Base-by-base conservation (phyloP, 2,888 invertebrate genomes). In the Scaeva pyrastri region DNA sequence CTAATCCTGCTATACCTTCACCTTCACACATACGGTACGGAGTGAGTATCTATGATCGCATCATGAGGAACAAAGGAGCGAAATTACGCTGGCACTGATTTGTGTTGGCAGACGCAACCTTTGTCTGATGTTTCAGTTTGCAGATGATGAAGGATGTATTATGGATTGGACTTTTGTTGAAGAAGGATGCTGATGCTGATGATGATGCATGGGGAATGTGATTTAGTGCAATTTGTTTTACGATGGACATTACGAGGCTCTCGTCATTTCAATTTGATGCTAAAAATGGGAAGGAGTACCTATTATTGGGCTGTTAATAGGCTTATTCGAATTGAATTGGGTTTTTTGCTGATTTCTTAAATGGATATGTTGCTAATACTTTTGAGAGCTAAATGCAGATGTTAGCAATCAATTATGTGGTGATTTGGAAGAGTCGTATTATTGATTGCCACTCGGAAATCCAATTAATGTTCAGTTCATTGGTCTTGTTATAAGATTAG, bases 261-360 rank as follows among this genome's bases (percentile, higher is more conserved):
- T 85, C 81, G 76, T 85, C 72, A 81, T 77, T 85, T 85, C 81
- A 85, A 85, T 85, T 85, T 52, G 73, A 55, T 56, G 21, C 72
- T 74, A 31, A 31, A 64, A 62, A 52, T 58, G 12, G 16, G 52
- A 21, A 26, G 50, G 50, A 60, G 52, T 19, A 50, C 12, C 31
- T 68, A 41, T 74, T 73, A 71, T 71, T 66, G 50, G 66, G 79
- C 72, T 70, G 75, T 84, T 79, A 66, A 19, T 48, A 5, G 36
- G 45, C 50, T 79, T 50, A 74, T 70, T 83, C 31, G 45, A 62
- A 70, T 71, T 68, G 39, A 48, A 31, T 62, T 7, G 6, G n/a
- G 45, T 52, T 1, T 39, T 60, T 12, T 45, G 31, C 19, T 23
- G 31, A 48, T 19, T 48, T 36, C 5, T 66, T 7, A 19, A 6